Percentiles rank a stretch among this genome's conserved stretches.
Conservation (phyloP, 1,140 invertebrate species). For the Trissolcus basalis region DNA sequence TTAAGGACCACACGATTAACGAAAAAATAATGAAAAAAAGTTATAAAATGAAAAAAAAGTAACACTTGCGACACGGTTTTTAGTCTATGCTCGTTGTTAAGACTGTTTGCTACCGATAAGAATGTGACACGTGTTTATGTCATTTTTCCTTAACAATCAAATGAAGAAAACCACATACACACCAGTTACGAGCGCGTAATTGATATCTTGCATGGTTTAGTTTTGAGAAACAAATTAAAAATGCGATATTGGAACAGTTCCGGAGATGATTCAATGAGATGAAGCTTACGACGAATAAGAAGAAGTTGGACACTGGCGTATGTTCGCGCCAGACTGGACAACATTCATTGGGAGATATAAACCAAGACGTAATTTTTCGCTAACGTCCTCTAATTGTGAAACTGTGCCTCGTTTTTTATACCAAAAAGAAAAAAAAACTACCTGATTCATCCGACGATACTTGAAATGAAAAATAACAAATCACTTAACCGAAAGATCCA, state of each 20-base stretch:
- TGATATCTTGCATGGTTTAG: conserved; percentile 76
- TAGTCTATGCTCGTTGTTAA: conserved; percentile 76
- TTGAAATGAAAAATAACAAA: conserved; percentile 49
- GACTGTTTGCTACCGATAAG: conserved; percentile 75
- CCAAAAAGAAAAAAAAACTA: conserved; percentile 60
- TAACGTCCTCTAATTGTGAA: conserved; percentile 74
- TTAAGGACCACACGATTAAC: conserved; percentile 73
- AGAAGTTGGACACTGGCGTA: conserved; percentile 19
- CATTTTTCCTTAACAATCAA: conserved; percentile 63
- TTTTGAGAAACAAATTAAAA: conserved; percentile 59
- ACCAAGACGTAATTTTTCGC: conserved; percentile 66
- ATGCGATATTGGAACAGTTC: conserved; percentile 17
- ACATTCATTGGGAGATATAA: conserved; percentile 74
- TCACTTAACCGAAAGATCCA: neutral
- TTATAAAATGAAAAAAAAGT: conserved; percentile 7
- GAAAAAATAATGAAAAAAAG: conserved; percentile 48
- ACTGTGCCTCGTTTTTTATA: conserved; percentile 76
- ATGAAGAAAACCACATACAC: conserved; percentile 18
- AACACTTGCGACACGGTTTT: conserved; percentile 68
- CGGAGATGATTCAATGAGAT: conserved; percentile 5
- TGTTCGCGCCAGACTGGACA: conserved; percentile 58
- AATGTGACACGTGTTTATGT: conserved; percentile 73
- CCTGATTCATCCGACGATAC: conserved; percentile 67
- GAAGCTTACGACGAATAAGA: conserved; percentile 18
- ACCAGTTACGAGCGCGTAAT: conserved; percentile 73